Evolutionary conservation across 2,797 vertebrate genomes (phyloP).

Genomic region (Cichlasoma orientale): DNA sequence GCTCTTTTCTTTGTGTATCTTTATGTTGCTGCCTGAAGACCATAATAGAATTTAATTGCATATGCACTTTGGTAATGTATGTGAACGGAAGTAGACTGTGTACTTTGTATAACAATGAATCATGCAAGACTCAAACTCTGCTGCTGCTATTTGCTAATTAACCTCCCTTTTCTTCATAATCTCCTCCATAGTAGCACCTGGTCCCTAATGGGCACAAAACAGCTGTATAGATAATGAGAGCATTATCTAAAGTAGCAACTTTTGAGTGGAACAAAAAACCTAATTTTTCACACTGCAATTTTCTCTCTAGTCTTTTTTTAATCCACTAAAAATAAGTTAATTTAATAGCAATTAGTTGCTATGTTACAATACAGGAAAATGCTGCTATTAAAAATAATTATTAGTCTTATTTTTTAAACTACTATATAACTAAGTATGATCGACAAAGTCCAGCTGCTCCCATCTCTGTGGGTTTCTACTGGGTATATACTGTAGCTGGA

Average conservation of each 20-base stretch:
- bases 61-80: not conserved
- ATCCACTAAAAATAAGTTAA: not conserved
- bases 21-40: not conserved
- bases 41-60: not conserved
- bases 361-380: not conserved
- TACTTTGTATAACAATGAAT: constrained; percentile 72
- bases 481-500: not conserved
- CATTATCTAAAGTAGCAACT: constrained; percentile 21
- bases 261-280: constrained; percentile 7
- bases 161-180: constrained; percentile 61
- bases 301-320: rapidly evolving
- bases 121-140: constrained; percentile 72
- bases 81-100: not conserved
- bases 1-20: constrained; percentile 4
- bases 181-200: constrained; percentile 52
- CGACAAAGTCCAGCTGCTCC: not conserved
- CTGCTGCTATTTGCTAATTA: constrained; percentile 57
- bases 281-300: not conserved
- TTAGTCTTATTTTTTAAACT: not conserved
- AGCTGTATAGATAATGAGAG: constrained; percentile 27
- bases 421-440: not conserved
- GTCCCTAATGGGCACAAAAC: constrained; percentile 23
- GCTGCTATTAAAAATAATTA: not conserved
- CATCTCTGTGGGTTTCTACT: not conserved
- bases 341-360: not conserved